Evolutionary conservation across 2,797 vertebrate species (phyloP), one percentile per base, ranked within the genome.

Genomic region (Spea hammondii): DNA sequence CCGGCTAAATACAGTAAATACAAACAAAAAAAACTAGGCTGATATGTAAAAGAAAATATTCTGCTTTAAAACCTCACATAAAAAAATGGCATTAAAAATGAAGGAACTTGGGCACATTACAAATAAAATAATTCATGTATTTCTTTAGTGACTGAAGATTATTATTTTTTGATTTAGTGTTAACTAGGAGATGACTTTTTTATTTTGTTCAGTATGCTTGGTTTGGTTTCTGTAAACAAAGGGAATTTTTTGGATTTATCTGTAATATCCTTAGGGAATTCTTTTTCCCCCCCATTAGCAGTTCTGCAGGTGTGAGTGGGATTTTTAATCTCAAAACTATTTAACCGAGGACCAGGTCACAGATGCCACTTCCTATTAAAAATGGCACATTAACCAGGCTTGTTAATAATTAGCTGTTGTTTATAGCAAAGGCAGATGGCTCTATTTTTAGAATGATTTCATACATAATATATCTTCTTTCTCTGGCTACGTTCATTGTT

Each of bases 361-460:
- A 82, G 79, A 82, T 82, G 79, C 65, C 65, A 68, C 48, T 59
- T 54, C 5, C 70, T 69, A 62, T 77, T 77, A 64, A 64, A 67
- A 73, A 72, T 45, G 32, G 32, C 51, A 51, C 72, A 77, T 71
- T 72, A 82, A 48, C 64, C 69, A 62, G 54, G 54, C 57, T 72
- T 73, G 74, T 68, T 82, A 77, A 77, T 82, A 82, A 82, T 69
- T 64, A 82, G 32, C 79, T 69, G 69, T 77, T 82, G 79, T 80
- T 73, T n/a, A 77, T 45, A 77, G 72, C 32, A 77, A 81, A 69
- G 32, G 70, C 79, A 82, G 74, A 82, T 82, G 70, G 74, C 5
- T 60, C n/a, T 65, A 45, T 79, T 82, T 47, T 82, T 32, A 57
- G 70, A 77, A 72, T 81, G 32, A 67, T 66, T 77, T 67, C 64